Conservation (phyloP, 2,113 vertebrate genomes). For the Trichechus manatus region DNA sequence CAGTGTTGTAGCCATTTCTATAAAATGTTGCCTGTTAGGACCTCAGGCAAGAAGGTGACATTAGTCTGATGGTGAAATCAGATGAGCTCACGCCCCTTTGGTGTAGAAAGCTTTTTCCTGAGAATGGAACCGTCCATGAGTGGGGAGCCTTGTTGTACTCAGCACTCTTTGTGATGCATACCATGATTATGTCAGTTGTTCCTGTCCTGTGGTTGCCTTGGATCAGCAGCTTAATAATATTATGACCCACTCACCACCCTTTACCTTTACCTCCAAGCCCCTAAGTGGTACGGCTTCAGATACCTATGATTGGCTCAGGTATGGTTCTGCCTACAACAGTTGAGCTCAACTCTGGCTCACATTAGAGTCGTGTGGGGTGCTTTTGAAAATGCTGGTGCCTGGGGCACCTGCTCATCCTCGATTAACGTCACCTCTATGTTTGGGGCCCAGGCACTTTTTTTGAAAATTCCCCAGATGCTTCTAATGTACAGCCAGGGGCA, state of each 20-base stretch:
- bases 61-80: background rate
- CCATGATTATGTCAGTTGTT: background rate
- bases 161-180: background rate
- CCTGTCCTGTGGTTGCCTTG: background rate
- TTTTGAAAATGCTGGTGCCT: background rate
- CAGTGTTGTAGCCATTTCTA: background rate
- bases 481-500: background rate
- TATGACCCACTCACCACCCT: accelerated
- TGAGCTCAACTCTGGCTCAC: background rate
- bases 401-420: background rate
- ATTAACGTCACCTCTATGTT: background rate
- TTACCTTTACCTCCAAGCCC: background rate
- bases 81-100: background rate
- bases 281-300: background rate
- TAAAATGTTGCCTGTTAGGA: background rate
- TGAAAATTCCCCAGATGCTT: background rate
- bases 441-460: too few species aligned
- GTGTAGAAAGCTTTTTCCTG: background rate
- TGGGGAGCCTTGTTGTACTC: too few species aligned
- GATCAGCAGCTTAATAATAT: background rate
- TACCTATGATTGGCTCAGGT: accelerated
- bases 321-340: background rate
- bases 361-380: background rate
- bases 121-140: background rate
- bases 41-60: background rate